Conservation (phyloP, 2,113 vertebrate species). For the Typhlomys cinereus region DNA sequence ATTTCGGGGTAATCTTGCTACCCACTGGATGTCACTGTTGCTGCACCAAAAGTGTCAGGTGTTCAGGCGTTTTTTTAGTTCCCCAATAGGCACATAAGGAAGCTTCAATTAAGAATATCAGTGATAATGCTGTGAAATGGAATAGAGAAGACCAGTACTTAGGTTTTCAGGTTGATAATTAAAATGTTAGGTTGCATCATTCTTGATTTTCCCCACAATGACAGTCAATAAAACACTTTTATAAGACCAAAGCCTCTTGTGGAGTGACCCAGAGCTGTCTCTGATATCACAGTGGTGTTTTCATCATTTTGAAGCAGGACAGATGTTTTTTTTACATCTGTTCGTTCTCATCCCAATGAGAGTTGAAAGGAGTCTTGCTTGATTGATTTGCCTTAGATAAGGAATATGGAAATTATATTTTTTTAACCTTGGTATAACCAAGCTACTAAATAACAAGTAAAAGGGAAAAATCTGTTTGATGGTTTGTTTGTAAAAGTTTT, state of each 20-base stretch:
- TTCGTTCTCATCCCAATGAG: conserved; percentile 61
- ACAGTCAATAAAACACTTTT: conserved; percentile 63
- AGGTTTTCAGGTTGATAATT: conserved; percentile 62
- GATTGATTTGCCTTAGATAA: conserved; percentile 73
- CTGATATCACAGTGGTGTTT: conserved; percentile 65
- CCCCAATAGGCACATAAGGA: conserved; percentile 69
- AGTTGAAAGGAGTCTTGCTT: conserved; percentile 73
- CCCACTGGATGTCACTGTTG: conserved; percentile 89
- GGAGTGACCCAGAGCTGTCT: conserved; percentile 63
- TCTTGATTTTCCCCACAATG: conserved; percentile 69
- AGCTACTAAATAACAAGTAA: conserved; percentile 59
- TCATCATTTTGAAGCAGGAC: conserved; percentile 73
- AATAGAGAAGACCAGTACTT: conserved; percentile 61
- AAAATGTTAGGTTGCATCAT: conserved; percentile 54
- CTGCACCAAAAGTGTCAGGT: conserved; percentile 73
- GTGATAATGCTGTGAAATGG: conserved; percentile 54
- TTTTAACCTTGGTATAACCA: conserved; percentile 69
- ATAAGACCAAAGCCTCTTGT: conserved; percentile 61
- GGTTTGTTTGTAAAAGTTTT: conserved; percentile 55
- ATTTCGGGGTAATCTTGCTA: conserved; percentile 83
- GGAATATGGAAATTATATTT: conserved; percentile 73
- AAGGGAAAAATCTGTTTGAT: conserved; percentile 61
- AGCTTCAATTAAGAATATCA: conserved; percentile 61
- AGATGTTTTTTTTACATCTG: conserved; percentile 79
- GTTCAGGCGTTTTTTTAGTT: conserved; percentile 70